A percentile compares a stretch with the other conserved stretches of the same genome.
phyloP scores from a whole-genome alignment of 1,140 invertebrate species.

The Hycleus phaleratus region DNA sequence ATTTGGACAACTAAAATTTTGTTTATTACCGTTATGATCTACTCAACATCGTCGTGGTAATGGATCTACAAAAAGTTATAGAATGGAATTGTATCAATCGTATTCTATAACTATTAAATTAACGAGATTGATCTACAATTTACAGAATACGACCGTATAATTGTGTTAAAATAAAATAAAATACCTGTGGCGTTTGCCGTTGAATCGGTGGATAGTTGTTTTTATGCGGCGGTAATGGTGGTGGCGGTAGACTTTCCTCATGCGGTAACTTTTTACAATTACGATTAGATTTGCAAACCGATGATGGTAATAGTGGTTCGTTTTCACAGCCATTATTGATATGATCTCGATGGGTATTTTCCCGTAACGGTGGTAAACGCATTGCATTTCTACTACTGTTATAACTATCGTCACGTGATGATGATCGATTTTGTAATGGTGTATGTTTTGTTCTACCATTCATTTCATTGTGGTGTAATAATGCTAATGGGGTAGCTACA shows the following conservation, averaged over 20 bases:
- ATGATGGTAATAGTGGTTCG: conserved; percentile 56
- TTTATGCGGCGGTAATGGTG: conserved; percentile 48
- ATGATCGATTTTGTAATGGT: conserved; percentile 27
- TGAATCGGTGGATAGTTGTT: conserved; percentile 39
- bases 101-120: no score
- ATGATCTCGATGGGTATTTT: conserved; percentile 30
- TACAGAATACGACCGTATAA: no score
- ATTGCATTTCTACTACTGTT: conserved; percentile 31
- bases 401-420: conserved; percentile 32
- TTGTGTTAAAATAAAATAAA: no score
- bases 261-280: conserved; percentile 31
- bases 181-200: conserved; percentile 27
- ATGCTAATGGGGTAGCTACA: conserved; percentile 58
- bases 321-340: conserved; percentile 51
- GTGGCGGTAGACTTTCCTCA: conserved; percentile 47
- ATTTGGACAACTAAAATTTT: no score
- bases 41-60: no score
- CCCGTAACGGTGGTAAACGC: conserved; percentile 33
- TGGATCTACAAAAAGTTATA: no score
- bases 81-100: no score
- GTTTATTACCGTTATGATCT: no score
- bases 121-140: no score
- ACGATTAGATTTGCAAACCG: conserved; percentile 24
- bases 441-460: conserved; percentile 30
- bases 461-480: conserved; percentile 51